Conservation (phyloP, 2,797 vertebrate species). For the Muraenolepis orangiensis region DNA sequence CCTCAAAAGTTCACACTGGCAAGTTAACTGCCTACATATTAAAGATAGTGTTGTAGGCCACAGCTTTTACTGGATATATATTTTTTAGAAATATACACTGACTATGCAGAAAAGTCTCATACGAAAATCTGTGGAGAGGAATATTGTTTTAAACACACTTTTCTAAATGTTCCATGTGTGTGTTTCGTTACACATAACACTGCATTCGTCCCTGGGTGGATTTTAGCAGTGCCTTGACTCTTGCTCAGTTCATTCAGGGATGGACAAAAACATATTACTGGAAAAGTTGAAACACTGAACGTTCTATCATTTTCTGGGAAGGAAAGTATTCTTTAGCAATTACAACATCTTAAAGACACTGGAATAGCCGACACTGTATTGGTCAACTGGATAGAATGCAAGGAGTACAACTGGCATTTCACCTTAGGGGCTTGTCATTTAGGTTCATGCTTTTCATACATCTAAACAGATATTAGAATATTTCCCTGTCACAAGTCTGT, state of each 20-base stretch:
- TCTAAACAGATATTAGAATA: not conserved
- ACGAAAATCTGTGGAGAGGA: not conserved
- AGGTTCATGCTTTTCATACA: not conserved
- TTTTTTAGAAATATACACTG: not conserved
- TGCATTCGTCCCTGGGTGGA: not conserved
- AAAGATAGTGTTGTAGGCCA: constrained; percentile 41
- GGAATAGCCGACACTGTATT: constrained; percentile 1
- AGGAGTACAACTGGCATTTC: not conserved
- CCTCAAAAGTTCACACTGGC: constrained; percentile 66
- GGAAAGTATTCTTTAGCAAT: constrained; percentile 52
- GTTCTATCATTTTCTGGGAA: constrained; percentile 24
- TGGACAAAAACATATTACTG: constrained; percentile 52
- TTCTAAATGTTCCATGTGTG: constrained; percentile 4
- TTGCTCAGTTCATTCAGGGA: constrained; percentile 28
- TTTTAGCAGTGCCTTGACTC: constrained; percentile 12
- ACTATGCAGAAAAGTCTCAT: not conserved
- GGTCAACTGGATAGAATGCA: not conserved
- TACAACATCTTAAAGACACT: constrained; percentile 42
- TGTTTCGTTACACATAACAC: constrained; percentile 2
- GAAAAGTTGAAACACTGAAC: constrained; percentile 64
- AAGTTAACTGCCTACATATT: constrained; percentile 35
- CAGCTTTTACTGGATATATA: constrained; percentile 22
- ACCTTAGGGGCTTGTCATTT: not conserved
- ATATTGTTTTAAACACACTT: not conserved
- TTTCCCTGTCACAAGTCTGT: constrained; percentile 1